Conservation (phyloP, 2,113 vertebrate genomes). For the Opisthocomus hoazin region DNA sequence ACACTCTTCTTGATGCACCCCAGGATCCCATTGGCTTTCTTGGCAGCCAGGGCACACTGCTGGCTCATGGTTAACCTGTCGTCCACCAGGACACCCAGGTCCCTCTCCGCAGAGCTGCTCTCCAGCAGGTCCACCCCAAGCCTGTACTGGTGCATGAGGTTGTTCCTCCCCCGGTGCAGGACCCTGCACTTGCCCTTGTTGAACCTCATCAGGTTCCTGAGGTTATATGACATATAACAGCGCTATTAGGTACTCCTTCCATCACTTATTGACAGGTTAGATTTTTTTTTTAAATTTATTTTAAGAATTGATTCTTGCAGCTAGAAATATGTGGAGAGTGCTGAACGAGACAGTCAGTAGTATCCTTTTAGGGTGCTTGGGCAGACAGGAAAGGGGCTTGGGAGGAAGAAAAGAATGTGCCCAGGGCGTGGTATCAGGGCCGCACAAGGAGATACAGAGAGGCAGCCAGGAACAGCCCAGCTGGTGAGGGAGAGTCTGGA, state of each 20-base stretch:
- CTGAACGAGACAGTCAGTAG: fast-evolving
- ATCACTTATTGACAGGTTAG: background rate
- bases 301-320: background rate
- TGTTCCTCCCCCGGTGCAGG: too few relatives aligned
- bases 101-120: too few relatives aligned
- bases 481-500: background rate
- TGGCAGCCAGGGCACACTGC: too few relatives aligned
- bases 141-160: too few relatives aligned
- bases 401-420: background rate
- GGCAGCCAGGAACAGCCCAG: background rate
- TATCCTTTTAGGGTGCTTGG: background rate
- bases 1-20: too few relatives aligned
- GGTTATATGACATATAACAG: fast-evolving
- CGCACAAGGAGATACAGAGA: background rate
- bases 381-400: background rate
- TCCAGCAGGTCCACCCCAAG: too few relatives aligned
- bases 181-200: too few relatives aligned
- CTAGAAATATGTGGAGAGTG: background rate
- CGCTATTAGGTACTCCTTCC: background rate
- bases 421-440: background rate
- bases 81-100: too few relatives aligned
- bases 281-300: too few relatives aligned
- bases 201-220: too few relatives aligned
- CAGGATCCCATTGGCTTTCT: too few relatives aligned
- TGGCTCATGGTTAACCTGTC: too few relatives aligned